These are phyloP conservation scores for Tiliacea citrago DNA, from an alignment of 2,888 invertebrate genomes.

Conservation along the genomic window DNA sequence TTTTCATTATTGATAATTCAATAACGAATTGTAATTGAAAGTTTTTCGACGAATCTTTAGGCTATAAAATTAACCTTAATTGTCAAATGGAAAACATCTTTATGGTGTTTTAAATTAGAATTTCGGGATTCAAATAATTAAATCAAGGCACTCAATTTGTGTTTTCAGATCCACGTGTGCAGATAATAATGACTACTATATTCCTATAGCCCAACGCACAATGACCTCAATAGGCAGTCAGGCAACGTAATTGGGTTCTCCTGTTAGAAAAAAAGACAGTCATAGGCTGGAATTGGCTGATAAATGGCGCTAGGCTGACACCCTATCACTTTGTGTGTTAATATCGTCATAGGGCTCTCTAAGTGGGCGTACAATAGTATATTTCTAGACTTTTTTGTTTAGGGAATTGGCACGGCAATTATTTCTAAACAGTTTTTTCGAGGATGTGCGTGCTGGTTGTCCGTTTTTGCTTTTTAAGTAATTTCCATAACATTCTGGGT, in stretches of 20 bases:
- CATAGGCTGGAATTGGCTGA: conserved; percentile 36
- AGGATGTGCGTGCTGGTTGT: background rate
- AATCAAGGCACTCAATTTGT: no score
- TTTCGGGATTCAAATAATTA: no score
- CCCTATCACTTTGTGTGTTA: conserved; percentile 57
- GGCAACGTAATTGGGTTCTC: conserved; percentile 36
- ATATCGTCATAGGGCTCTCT: conserved; percentile 42
- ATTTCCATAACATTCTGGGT: background rate
- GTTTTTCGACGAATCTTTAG: no score
- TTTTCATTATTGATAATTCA: no score
- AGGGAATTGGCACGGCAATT: background rate
- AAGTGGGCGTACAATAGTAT: conserved; percentile 42
- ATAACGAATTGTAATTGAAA: no score
- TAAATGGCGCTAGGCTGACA: conserved; percentile 50
- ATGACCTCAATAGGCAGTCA: conserved; percentile 23
- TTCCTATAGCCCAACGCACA: no score
- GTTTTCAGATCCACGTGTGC: no score
- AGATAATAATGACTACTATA: background rate
- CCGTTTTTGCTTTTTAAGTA: background rate
- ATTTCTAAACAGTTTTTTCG: background rate
- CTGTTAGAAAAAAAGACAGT: conserved; percentile 41
- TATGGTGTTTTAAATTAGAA: no score
- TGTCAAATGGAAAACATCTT: no score
- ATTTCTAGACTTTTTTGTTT: conserved; percentile 1
- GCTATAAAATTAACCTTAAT: no score